phyloP scores from a whole-genome alignment of 2,888 invertebrate genomes.

The Diadromus collaris region DNA sequence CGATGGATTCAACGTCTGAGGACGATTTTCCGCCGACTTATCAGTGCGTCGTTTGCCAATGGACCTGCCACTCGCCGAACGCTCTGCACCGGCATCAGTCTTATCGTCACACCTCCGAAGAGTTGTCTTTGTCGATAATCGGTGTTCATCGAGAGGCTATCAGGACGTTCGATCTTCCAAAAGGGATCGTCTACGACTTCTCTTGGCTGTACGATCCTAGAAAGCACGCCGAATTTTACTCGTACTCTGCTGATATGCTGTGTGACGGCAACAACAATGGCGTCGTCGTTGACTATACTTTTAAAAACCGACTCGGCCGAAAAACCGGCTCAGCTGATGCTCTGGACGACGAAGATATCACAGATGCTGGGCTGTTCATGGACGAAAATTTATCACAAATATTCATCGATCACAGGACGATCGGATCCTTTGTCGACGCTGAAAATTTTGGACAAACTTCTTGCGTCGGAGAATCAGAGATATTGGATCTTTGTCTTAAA shows the following conservation, averaged over 20 bases:
- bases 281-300: not conserved
- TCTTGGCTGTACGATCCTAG: constrained; percentile 46
- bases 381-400: not conserved
- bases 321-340: not conserved
- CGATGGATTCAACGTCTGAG: not conserved
- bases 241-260: constrained; percentile 31
- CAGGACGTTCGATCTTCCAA: not conserved
- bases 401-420: not conserved
- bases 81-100: constrained; percentile 73
- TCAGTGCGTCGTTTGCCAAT: constrained; percentile 71
- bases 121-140: constrained; percentile 71
- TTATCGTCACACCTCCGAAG: constrained; percentile 68
- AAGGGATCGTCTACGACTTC: constrained; percentile 8
- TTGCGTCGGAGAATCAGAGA: not conserved
- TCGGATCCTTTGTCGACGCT: not conserved
- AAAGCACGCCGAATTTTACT: constrained; percentile 32
- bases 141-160: constrained; percentile 62
- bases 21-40: constrained; percentile 48
- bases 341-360: not conserved
- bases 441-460: not conserved
- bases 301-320: not conserved
- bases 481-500: constrained; percentile 13
- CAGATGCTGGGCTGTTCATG: not conserved
- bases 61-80: constrained; percentile 61
- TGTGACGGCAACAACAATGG: constrained; percentile 40